phyloP scores from a whole-genome alignment of 2,888 invertebrate species.

The Athalia cordata region DNA sequence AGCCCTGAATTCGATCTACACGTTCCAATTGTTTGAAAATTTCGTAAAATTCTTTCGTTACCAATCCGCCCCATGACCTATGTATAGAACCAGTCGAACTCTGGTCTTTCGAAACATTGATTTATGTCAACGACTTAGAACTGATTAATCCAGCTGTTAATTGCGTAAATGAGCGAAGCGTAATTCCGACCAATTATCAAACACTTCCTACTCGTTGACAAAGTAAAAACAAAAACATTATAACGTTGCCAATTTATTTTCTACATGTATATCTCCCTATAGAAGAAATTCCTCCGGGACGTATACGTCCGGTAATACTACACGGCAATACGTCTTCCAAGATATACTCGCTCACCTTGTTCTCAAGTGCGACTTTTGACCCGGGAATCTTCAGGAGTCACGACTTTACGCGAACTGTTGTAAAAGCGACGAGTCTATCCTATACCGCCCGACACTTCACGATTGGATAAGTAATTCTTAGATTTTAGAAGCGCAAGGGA shows the following conservation, averaged over 20 bases:
- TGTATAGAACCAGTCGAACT: not conserved
- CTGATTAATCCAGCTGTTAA: conserved; percentile 15
- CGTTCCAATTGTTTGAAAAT: conserved; percentile 17
- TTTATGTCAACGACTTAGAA: conserved; percentile 29
- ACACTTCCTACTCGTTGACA: conserved; percentile 28
- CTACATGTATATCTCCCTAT: not conserved
- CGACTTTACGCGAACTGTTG: conserved; percentile 40
- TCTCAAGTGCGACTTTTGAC: conserved; percentile 30
- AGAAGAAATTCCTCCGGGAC: conserved; percentile 25
- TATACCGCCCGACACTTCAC: conserved; percentile 6
- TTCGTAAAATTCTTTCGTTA: conserved; percentile 13
- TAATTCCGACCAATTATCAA: conserved; percentile 16
- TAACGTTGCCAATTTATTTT: conserved; percentile 19
- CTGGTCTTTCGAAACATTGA: conserved; percentile 28
- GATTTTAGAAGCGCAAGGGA: conserved; percentile 9
- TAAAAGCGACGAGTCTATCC: conserved; percentile 42
- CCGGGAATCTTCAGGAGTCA: conserved; percentile 14
- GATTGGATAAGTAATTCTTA: conserved; percentile 16
- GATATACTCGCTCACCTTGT: conserved; percentile 45
- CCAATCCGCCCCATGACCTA: not conserved
- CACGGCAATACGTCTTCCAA: conserved; percentile 39
- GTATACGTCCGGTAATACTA: conserved; percentile 38
- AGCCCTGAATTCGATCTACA: conserved; percentile 3
- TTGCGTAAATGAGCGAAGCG: conserved; percentile 1
- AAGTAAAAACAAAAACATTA: conserved; percentile 7